phyloP scores from a whole-genome alignment of 2,797 vertebrate genomes.

The Monodelphis domestica region DNA sequence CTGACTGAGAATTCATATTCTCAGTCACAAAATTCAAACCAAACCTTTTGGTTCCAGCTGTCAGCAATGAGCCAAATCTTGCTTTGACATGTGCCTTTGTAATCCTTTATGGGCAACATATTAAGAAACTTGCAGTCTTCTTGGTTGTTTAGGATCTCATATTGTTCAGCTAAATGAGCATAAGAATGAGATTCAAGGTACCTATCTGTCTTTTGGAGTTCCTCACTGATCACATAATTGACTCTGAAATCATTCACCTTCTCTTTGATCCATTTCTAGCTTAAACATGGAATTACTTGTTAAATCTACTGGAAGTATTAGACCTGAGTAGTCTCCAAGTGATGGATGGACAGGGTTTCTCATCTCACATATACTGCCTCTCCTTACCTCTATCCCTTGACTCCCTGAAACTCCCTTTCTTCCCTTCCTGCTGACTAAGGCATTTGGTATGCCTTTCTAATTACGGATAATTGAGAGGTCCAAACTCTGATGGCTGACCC shows the following conservation, averaged over 20 bases:
- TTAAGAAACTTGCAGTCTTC: constrained; percentile 63
- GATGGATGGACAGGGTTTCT: background rate
- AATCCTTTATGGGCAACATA: constrained; percentile 55
- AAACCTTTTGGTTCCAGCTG: constrained; percentile 67
- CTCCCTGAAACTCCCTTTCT: background rate
- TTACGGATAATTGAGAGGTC: background rate
- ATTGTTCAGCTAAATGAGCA: constrained; percentile 29
- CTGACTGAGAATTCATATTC: constrained; percentile 77
- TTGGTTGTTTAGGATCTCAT: constrained; percentile 34
- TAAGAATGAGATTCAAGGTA: constrained; percentile 37
- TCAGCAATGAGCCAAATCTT: constrained; percentile 68
- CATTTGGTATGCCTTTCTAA: background rate
- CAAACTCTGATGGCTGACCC: background rate
- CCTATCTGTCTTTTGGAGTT: constrained; percentile 13
- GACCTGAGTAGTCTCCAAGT: background rate
- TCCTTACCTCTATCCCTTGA: background rate
- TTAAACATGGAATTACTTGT: background rate
- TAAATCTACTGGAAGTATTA: background rate
- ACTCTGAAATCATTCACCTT: background rate
- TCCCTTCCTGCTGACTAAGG: background rate
- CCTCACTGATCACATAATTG: background rate
- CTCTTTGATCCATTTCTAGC: background rate
- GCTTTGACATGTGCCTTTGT: constrained; percentile 63
- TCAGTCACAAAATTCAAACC: constrained; percentile 67
- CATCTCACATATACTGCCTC: background rate